phyloP scores from a whole-genome alignment of 2,888 invertebrate species.

The Noctua fimbriata region DNA sequence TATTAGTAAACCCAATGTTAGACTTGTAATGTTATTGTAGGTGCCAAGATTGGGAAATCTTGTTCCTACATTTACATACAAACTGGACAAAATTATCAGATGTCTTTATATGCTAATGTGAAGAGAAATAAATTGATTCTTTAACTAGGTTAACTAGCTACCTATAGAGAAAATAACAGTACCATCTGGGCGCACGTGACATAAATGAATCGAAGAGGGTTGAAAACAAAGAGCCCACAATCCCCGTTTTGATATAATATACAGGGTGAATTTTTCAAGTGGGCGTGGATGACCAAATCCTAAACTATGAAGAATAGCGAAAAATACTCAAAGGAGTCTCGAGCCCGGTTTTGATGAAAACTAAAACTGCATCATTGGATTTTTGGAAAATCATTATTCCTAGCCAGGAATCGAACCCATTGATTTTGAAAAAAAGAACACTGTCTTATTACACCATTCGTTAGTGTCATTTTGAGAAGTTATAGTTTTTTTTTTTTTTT shows the following conservation, averaged over 20 bases:
- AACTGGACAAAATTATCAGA: constrained; percentile 3
- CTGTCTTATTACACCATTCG: too few relatives aligned
- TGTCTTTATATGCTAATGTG: neutral
- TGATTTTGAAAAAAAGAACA: too few relatives aligned
- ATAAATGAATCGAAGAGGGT: constrained; percentile 21
- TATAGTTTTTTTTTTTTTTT: too few relatives aligned
- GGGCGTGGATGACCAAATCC: too few relatives aligned
- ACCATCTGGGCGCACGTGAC: constrained; percentile 35
- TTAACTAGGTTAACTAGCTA: neutral
- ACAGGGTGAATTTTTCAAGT: too few relatives aligned
- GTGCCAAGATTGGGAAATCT: neutral
- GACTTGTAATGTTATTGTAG: neutral
- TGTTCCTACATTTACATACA: constrained; percentile 12
- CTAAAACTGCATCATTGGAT: too few relatives aligned
- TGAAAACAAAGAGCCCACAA: constrained; percentile 16
- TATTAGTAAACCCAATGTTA: constrained; percentile 13
- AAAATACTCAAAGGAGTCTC: too few relatives aligned
- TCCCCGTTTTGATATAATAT: constrained; percentile 16
- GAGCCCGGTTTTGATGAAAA: too few relatives aligned
- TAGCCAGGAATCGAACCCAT: too few relatives aligned
- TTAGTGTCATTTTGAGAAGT: too few relatives aligned
- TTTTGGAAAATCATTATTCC: too few relatives aligned
- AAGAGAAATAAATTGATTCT: neutral
- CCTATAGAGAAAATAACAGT: neutral
- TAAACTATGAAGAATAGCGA: too few relatives aligned